Base-by-base conservation (phyloP, 2,113 vertebrate species). In the Solea solea region DNA sequence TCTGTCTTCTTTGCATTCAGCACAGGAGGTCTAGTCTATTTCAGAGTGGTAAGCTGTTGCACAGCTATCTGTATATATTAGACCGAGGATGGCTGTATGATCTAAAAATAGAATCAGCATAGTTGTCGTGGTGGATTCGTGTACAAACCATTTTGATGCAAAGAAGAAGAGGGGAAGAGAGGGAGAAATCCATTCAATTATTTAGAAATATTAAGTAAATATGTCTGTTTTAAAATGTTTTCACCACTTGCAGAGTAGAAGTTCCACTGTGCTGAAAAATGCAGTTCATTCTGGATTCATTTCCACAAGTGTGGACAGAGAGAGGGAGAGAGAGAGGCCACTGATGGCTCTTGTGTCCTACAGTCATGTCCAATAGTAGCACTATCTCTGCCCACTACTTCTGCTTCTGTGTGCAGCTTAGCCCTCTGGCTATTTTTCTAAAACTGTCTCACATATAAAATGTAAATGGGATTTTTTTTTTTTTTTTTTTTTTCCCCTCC, bases 171-270 rank as follows among this genome's bases (percentile, higher is more conserved):
- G 14, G 15, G 46, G 42, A 65, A 64, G 34, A 76, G 73, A 54
- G 45, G 64, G 68, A 83, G 34, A 90, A 88, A 76, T 85, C 91
- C 86, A 93, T 91, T 93, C 86, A 90, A 93, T 82, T 85, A 76
- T 82, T 69, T 76, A 92, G 65, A 91, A 92, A 92, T 90, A 92
- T 93, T 92, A 80, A 93, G 57, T 69, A 77, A 90, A 90, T 84
- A 85, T 74, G 72, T 72, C 44, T 81, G 63, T 82, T 86, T 85
- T 81, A 69, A 76, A 50, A 72, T 72, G 25, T 25, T 71, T 58
- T 41, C 34, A 1, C 56, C n/a, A 7, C 69, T 46, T 69, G 62
- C 58, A 72, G 69, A 55, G 51, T 49, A 39, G 70, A 81, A 81
- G 63, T 66, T 70, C 40, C 58, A 44, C 82, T 87, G 59, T 58